Evolutionary conservation across 2,113 vertebrate species (phyloP), one percentile per base, ranked within the genome.

Genomic region (Egretta garzetta): DNA sequence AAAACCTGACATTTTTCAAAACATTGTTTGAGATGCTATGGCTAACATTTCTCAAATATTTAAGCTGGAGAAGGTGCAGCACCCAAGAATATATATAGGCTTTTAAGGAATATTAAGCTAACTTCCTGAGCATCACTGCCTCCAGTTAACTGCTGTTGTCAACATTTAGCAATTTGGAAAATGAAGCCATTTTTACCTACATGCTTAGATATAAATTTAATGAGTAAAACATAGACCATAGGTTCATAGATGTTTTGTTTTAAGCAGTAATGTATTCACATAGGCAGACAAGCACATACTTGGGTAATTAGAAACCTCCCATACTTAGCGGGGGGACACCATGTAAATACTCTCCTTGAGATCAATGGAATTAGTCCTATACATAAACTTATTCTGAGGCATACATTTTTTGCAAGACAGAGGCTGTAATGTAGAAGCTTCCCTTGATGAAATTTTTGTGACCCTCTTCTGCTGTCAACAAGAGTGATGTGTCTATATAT

Each of bases 371-470:
- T 93, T 93, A 92, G 49, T 92, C 55, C 52, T 60, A 66, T 43
- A 70, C 26, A 62, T 27, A 83, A 72, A 68, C 39, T 89, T 90
- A 75, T 52, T 93, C 71, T 73, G 53, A 79, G 35, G 47, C 52
- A 68, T 47, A 55, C 9, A 15, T 80, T 83, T 94, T 92, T 90
- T 92, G 62, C 59, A 94, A 77, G 88, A 92, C 50, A 88, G 63
- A 85, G 80, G 59, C 50, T 83, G 37, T 67, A 88, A 90, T 43
- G 67, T 81, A 74, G 90, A 88, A 94, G 50, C 68, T 92, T 92
- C 66, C 32, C 81, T 50, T 86, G 97, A 97, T 97, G 96, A 96
- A 97, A 97, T 96, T 95, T 93, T 95, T 96, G 96, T 95, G 93
- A 93, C 90, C 90, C 90, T 92, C 71, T 96, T 96, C 72, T 58